Evolutionary conservation across 2,797 vertebrate genomes (phyloP).

Genomic region (Bovichtus diacanthus): DNA sequence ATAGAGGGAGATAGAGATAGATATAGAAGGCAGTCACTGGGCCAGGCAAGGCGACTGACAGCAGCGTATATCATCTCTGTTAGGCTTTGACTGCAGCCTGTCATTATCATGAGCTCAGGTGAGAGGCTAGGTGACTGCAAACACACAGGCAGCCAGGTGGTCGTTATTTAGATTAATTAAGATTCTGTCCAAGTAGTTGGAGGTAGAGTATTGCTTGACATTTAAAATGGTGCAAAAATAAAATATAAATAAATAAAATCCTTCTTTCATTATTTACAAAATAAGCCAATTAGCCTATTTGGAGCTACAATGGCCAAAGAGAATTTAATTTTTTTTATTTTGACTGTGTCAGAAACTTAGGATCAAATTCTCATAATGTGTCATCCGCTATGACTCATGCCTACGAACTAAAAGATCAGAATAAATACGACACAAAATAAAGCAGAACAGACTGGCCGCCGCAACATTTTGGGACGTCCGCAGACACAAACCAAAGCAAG

Average conservation of each 20-base stretch:
- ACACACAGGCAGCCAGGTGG: background rate
- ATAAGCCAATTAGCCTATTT: background rate
- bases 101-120: constrained; percentile 35
- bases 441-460: background rate
- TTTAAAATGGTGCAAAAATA: background rate
- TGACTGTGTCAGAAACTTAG: background rate
- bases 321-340: too few relatives aligned
- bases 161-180: background rate
- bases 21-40: constrained; percentile 20
- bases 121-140: constrained; percentile 23
- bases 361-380: background rate
- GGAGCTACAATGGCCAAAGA: background rate
- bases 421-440: background rate
- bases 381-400: too few relatives aligned
- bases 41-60: constrained; percentile 22
- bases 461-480: too few relatives aligned
- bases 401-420: background rate
- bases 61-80: constrained; percentile 20
- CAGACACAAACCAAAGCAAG: background rate
- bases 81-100: constrained; percentile 23
- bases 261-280: background rate
- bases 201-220: background rate
- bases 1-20: background rate
- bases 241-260: too few relatives aligned
- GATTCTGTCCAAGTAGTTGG: background rate